Evolutionary conservation across 64 coral and sea anemone genomes (phyloP).

Genomic region (Stylophora pistillata): DNA sequence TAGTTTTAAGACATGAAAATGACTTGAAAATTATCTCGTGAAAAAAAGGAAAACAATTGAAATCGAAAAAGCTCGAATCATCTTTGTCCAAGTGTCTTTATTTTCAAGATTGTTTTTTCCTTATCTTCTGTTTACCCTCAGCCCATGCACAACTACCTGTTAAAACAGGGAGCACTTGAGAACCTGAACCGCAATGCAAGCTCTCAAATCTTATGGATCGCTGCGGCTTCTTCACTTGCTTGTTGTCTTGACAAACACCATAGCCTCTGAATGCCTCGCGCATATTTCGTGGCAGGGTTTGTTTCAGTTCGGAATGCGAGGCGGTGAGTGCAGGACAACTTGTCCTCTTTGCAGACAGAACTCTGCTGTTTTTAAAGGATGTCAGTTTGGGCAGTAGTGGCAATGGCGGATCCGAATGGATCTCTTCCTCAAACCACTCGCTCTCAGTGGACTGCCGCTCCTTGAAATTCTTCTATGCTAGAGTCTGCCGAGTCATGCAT

Average conservation of each 20-base stretch:
- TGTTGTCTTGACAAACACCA: neutral
- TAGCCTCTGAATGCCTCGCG: neutral
- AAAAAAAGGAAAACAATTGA: too few relatives aligned
- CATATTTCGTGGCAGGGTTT: neutral
- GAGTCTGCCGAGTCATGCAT: neutral
- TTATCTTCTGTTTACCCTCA: too few relatives aligned
- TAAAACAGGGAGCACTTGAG: neutral
- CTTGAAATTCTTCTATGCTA: neutral
- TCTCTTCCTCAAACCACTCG: neutral
- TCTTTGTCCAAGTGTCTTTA: too few relatives aligned
- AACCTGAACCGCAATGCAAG: neutral
- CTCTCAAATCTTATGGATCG: neutral
- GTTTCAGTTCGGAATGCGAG: neutral
- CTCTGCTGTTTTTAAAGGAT: too few relatives aligned
- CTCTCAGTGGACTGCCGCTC: neutral
- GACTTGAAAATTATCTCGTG: too few relatives aligned
- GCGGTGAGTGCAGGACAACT: neutral
- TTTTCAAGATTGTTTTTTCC: too few relatives aligned
- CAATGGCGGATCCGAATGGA: neutral
- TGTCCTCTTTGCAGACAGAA: neutral
- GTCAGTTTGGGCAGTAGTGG: too few relatives aligned
- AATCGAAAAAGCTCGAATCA: too few relatives aligned
- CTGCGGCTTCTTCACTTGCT: neutral
- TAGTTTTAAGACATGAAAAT: too few relatives aligned
- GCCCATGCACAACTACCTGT: too few relatives aligned